Base-by-base conservation (phyloP, 2,888 invertebrate genomes). In the Drosophila siamana region DNA sequence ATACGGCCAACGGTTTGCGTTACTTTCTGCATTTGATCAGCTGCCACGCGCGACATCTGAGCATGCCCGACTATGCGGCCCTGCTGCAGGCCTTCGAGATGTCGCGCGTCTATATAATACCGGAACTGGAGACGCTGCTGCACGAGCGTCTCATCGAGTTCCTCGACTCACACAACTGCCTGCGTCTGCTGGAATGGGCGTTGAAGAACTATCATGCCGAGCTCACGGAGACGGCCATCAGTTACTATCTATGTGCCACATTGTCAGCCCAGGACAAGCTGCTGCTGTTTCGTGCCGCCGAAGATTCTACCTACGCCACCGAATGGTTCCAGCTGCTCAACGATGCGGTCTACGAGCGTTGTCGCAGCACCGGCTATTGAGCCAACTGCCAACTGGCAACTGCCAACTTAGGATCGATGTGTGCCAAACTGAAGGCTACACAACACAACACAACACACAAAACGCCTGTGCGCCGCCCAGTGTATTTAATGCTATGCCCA, bases 241-340 rank as follows among this genome's bases (percentile, higher is more conserved):
- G 90, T 55, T 92, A 88, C 66, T 92, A 91, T 79, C 77, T 92
- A 47, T 91, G 90, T 69, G 86, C 92, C 19, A 46, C 85, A 19
- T 77, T 92, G 38, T 68, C 86, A 6, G 75, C 87, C 0, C 75
- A 82, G 15, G 87, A 87, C 13, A 92, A 92, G 72, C 83, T 91
- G 3, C 68, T 89, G 33, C 75, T 92, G 19, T 92, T 90, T 63
- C 87, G 89, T n/a, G 81, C 86, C 9, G 92, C 92, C 13, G 91
- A 92, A 60, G 86, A 90, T 46, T 92, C 92, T 0, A 77, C 85
- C 19, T 92, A 88, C 68, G 90, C 91, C 6, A 88, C 86, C 19
- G 91, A 92, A 71, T 92, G 92, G 92, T 90, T 91, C 70, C 90
- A 92, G 80, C 88, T 92, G 84, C 90, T 92, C 24, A 86, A 89